These are phyloP conservation scores for Sparus aurata DNA, from an alignment of 2,797 vertebrate genomes.

Conservation along the genomic window DNA sequence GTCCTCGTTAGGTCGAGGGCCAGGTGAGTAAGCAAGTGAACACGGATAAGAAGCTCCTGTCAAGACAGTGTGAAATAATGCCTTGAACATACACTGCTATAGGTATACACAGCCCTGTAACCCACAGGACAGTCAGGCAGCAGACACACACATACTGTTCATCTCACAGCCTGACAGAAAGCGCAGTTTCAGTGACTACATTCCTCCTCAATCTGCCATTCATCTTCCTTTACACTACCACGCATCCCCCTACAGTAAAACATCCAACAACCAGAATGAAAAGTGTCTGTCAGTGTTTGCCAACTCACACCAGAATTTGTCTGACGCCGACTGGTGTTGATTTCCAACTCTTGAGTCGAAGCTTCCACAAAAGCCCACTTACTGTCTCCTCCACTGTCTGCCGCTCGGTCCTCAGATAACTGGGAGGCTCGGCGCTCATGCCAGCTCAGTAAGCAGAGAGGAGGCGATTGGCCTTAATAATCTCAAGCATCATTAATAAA, in stretches of 20 bases:
- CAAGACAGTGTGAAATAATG: background rate
- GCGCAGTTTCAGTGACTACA: conserved; percentile 15
- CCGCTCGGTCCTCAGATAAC: conserved; percentile 26
- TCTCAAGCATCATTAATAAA: conserved; percentile 76
- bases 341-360: conserved; percentile 45
- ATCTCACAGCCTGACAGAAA: conserved; percentile 11
- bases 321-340: conserved; percentile 26
- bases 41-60: background rate
- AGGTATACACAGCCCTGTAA: background rate
- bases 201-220: conserved; percentile 24
- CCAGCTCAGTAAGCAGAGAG: conserved; percentile 35
- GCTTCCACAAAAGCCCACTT: conserved; percentile 36
- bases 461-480: conserved; percentile 68
- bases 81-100: background rate
- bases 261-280: conserved; percentile 28
- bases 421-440: conserved; percentile 18
- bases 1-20: background rate
- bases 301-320: conserved; percentile 22
- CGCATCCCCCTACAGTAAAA: background rate
- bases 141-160: conserved; percentile 1
- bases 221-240: background rate
- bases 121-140: background rate
- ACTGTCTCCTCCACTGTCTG: conserved; percentile 45
- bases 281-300: conserved; percentile 40
- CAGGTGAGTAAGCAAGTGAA: background rate